Conservation (phyloP, 1,140 invertebrate species). For the Drosophila azteca region DNA sequence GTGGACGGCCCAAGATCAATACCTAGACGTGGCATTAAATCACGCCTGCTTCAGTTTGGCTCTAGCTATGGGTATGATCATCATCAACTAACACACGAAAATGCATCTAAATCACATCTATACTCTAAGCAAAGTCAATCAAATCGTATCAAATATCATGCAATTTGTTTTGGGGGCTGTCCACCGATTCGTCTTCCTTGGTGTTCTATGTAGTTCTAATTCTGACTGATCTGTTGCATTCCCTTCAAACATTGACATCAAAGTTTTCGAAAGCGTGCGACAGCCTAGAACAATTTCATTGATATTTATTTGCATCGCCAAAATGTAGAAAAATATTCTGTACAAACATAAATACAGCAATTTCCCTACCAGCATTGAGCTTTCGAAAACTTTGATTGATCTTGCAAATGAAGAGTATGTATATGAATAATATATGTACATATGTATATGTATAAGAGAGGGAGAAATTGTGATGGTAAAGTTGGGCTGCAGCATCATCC, state of each 20-base stretch:
- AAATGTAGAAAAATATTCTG: constrained; percentile 2
- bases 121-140: constrained; percentile 38
- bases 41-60: constrained; percentile 93
- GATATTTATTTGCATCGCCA: constrained; percentile 56
- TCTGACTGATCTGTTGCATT: constrained; percentile 33
- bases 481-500: too few relatives aligned
- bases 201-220: constrained; percentile 19
- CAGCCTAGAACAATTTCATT: constrained; percentile 83
- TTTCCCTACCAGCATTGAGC: constrained; percentile 18
- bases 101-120: constrained; percentile 11
- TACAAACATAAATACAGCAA: neutral
- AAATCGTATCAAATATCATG: constrained; percentile 60
- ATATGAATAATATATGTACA: too few relatives aligned
- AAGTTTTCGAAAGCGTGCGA: constrained; percentile 90
- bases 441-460: too few relatives aligned
- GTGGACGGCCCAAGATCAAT: constrained; percentile 92
- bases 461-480: neutral
- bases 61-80: constrained; percentile 91
- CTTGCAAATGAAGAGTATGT: constrained; percentile 20
- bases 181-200: constrained; percentile 83
- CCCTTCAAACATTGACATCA: constrained; percentile 64
- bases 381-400: constrained; percentile 87
- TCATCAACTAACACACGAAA: too few relatives aligned
- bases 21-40: constrained; percentile 93
- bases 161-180: constrained; percentile 86